Evolutionary conservation across 2,113 vertebrate genomes (phyloP).

Genomic region (Xiphophorus couchianus): DNA sequence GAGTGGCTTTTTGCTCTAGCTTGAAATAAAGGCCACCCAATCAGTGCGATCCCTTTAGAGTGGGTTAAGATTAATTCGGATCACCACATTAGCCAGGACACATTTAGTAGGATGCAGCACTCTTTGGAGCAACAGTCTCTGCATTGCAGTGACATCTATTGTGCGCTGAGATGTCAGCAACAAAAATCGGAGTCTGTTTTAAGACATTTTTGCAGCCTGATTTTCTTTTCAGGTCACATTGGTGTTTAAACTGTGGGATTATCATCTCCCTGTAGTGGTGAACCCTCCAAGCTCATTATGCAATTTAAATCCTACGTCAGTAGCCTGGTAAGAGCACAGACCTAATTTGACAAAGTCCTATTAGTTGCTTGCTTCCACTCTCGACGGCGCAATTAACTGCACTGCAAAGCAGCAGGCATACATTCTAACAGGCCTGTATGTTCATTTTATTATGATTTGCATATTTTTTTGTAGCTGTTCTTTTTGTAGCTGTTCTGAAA

Average conservation of each 20-base stretch:
- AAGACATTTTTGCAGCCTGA: neutral
- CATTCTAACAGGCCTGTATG: neutral
- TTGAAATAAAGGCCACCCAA: neutral
- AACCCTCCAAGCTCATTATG: conserved; percentile 68
- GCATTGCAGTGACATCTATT: too few species aligned
- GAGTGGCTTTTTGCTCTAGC: neutral
- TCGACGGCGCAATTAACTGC: neutral
- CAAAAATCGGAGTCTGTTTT: neutral
- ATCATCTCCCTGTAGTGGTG: conserved; percentile 41
- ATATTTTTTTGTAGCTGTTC: conserved; percentile 2
- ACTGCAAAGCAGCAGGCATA: conserved; percentile 3
- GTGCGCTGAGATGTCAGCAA: neutral
- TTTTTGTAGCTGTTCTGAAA: conserved; percentile 3
- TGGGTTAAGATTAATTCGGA: neutral
- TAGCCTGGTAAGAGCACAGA: conserved; percentile 14
- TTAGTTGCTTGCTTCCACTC: conserved; percentile 24
- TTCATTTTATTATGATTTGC: neutral
- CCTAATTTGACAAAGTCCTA: conserved; percentile 47
- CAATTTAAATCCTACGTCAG: conserved; percentile 62
- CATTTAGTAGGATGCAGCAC: too few species aligned
- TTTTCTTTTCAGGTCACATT: conserved; percentile 37
- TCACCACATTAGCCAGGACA: neutral
- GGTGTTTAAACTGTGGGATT: conserved; percentile 56
- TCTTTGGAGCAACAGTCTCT: too few species aligned
- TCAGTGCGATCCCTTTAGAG: neutral